Percentiles rank a stretch among this genome's conserved stretches.
phyloP scores from a whole-genome alignment of 2,888 invertebrate genomes.

The Bimastos eiseni region DNA sequence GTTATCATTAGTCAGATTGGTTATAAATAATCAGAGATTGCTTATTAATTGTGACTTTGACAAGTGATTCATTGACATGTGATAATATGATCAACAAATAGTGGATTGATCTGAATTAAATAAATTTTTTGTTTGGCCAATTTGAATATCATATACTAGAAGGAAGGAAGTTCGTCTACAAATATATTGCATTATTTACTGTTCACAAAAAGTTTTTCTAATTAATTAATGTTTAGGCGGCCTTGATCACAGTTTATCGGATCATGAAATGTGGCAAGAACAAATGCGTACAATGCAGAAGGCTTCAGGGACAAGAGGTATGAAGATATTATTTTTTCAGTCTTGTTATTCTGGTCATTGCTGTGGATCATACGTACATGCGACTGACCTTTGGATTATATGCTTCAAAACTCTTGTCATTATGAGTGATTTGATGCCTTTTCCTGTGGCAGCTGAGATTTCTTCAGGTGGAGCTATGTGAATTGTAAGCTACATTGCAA shows the following conservation, averaged over 20 bases:
- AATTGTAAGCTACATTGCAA: not conserved
- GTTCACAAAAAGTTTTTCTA: not conserved
- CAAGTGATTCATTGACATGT: not conserved
- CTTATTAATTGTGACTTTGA: not conserved
- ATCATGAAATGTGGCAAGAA: constrained; percentile 15
- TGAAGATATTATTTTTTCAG: not conserved
- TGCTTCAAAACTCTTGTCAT: not conserved
- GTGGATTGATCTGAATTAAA: not conserved
- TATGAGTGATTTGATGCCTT: not conserved
- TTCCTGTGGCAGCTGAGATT: not conserved
- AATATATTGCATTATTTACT: not conserved
- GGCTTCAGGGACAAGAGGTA: constrained; percentile 18
- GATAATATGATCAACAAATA: not conserved
- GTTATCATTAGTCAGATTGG: not conserved
- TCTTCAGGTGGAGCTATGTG: not conserved
- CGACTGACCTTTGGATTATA: not conserved
- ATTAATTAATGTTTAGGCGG: not conserved
- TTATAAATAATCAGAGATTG: not conserved
- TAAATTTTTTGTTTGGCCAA: not conserved
- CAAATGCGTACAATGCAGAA: not conserved
- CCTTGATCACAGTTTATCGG: constrained; percentile 21
- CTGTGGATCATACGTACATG: too few relatives aligned
- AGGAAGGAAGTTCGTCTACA: too few relatives aligned
- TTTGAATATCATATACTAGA: not conserved
- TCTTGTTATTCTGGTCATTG: too few relatives aligned